Evolutionary conservation across 2,888 invertebrate genomes (phyloP).

Genomic region (Chorisops tibialis): DNA sequence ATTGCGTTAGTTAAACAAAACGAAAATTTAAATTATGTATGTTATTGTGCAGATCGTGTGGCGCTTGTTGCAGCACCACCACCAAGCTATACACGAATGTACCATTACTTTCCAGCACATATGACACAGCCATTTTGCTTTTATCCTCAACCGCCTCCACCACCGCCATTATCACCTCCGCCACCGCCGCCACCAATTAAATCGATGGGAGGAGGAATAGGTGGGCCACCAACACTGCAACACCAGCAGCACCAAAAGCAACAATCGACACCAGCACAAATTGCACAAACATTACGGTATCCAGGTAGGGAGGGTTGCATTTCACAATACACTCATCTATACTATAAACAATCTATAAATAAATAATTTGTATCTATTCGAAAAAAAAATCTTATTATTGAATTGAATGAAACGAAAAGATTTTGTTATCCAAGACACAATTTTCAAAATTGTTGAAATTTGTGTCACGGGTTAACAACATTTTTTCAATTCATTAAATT

Average conservation of each 20-base stretch:
- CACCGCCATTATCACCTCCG: conserved; percentile 42
- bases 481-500: too few species aligned
- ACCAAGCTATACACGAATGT: conserved; percentile 61
- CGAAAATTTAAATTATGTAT: conserved; percentile 25
- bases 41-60: conserved; percentile 59
- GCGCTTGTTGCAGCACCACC: conserved; percentile 61
- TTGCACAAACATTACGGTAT: conserved; percentile 52
- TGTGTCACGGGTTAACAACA: too few species aligned
- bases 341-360: neutral
- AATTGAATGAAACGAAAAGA: too few species aligned
- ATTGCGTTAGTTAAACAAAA: conserved; percentile 11
- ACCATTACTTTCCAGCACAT: conserved; percentile 59
- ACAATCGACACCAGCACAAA: conserved; percentile 43
- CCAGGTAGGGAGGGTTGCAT: conserved; percentile 46
- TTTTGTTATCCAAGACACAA: too few species aligned
- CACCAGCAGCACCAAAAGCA: conserved; percentile 7
- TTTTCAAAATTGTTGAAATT: too few species aligned
- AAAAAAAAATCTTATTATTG: too few species aligned
- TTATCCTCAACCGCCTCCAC: conserved; percentile 52
- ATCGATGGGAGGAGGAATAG: conserved; percentile 39
- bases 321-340: too few species aligned
- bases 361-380: neutral
- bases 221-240: conserved; percentile 14
- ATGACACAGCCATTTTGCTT: conserved; percentile 55
- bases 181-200: conserved; percentile 49